phyloP scores from a whole-genome alignment of 2,797 vertebrate genomes.

The Chelon auratus region DNA sequence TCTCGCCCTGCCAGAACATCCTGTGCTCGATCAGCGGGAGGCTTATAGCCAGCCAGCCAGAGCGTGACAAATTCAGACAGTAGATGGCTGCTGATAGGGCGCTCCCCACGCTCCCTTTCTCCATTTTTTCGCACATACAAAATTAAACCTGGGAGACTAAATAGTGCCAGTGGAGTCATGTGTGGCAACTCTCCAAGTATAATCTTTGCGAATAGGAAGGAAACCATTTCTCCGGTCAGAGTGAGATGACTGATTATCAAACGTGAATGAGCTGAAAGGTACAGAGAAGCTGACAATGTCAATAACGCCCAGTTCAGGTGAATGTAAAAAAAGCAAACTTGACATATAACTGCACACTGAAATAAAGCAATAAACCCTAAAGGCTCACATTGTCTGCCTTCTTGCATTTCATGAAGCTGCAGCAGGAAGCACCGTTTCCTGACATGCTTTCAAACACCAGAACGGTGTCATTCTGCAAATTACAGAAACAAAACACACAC shows the following conservation, averaged over 20 bases:
- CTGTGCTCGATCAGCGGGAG: constrained; percentile 70
- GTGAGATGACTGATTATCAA: constrained; percentile 17
- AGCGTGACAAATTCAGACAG: constrained; percentile 75
- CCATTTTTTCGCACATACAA: constrained; percentile 21
- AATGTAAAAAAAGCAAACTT: background rate
- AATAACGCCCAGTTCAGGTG: constrained; percentile 10
- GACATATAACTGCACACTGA: background rate
- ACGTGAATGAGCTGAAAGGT: constrained; percentile 14
- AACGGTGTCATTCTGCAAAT: no score
- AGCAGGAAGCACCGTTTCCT: constrained; percentile 25
- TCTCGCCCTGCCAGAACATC: constrained; percentile 78
- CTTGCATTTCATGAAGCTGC: constrained; percentile 44
- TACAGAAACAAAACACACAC: background rate
- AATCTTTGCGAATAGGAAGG: constrained; percentile 29
- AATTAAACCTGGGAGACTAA: constrained; percentile 43
- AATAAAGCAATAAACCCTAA: constrained; percentile 3
- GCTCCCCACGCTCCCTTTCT: constrained; percentile 9
- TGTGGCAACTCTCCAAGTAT: constrained; percentile 41
- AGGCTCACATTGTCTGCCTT: background rate
- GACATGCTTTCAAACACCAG: background rate
- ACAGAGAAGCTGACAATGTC: constrained; percentile 9
- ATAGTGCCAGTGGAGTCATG: constrained; percentile 37
- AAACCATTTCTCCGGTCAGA: constrained; percentile 29
- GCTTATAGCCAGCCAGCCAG: constrained; percentile 61
- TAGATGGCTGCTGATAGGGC: constrained; percentile 66